Evolutionary conservation across 1,140 invertebrate genomes (phyloP), one percentile per base, ranked within the genome.

Genomic region (Nomia melanderi): DNA sequence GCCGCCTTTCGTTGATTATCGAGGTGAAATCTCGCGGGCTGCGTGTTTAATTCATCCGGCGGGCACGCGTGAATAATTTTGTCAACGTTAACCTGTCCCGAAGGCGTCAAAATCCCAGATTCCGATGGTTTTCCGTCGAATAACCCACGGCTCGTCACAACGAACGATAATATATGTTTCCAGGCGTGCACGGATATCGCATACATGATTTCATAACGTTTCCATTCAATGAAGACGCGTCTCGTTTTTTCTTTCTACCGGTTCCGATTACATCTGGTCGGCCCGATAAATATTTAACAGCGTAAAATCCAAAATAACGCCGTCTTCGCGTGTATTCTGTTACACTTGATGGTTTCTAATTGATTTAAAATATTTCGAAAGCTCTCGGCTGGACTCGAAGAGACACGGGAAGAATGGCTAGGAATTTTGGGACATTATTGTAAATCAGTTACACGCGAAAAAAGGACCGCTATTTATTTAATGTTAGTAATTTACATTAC

Each of bases 21-120:
- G 25, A 23, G 25, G 53, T 25, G 56, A 60, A 77, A 59, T 41
- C 56, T 25, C 17, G 23, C 53, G 20, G 17, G 4, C 25, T 39
- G 36, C 36, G 41, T 27, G n/a, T 56, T 25, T 50, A 8, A 25
- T 27, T 11, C 39, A 29, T 47, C 44, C 23, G 17, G 64, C 17
- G 31, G 7, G 8, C 23, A 9, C 47, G 36, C 27, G 44, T 27
- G 53, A 75, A 44, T 63, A 54, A 60, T 72, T 54, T 50, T 23
- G 59, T 72, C 59, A 44, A 50, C n/a, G 11, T 27, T 29, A 44
- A 56, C 25, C n/a, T n/a, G 66, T 69, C 33, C 20, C 17, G 33
- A 47, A 54, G 31, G 60, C 50, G 60, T 56, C 60, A 65, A n/a
- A 47, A 64, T 56, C 29, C n/a, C 29, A 29, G n/a, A 66, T 66